Base-by-base conservation (phyloP, 2,797 vertebrate species). In the Peromyscus eremicus region DNA sequence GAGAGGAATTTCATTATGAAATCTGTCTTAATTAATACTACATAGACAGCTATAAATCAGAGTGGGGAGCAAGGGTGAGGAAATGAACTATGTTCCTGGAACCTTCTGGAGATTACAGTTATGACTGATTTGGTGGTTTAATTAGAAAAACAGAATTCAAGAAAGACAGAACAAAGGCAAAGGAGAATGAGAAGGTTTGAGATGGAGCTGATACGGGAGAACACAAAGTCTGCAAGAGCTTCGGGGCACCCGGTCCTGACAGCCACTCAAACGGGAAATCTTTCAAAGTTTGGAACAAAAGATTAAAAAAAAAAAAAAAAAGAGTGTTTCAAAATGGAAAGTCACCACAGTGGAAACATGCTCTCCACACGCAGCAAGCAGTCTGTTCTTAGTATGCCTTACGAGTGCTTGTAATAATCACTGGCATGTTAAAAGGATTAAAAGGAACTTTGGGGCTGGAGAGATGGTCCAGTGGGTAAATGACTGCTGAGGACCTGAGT, bases 1-100 rank as follows among this genome's bases (percentile, higher is more conserved):
- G 70, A 86, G 75, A 97, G 76, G 77, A 89, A 94, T 90, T 95
- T 90, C 82, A 82, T 86, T 83, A 93, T n/a, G 64, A 97, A 94
- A 90, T 68, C 27, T 3, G 94, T 94, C 87, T 87, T 95, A 97
- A 96, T 97, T 89, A 95, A 92, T 75, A 94, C 40, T 55, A 37
- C 14, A 55, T 16, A 37, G 32, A 70, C 32, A 77, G 87, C 32
- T 66, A 25, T 83, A 89, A 89, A 73, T 52, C 87, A 86, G 88
- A 46, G 76, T 86, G 89, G 80, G 55, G 73, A 43, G 68, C 80
- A 93, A 66, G 6, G 81, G 60, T 34, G 83, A 94, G 80, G 80
- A 95, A 79, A 89, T 82, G n/a, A 55, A 84, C 52, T 46, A 37
- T 62, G 25, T 17, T 75, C 25, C 60, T 23, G 6, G n/a, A 95